phyloP scores from a whole-genome alignment of 2,797 vertebrate genomes.

The Poecilia picta region DNA sequence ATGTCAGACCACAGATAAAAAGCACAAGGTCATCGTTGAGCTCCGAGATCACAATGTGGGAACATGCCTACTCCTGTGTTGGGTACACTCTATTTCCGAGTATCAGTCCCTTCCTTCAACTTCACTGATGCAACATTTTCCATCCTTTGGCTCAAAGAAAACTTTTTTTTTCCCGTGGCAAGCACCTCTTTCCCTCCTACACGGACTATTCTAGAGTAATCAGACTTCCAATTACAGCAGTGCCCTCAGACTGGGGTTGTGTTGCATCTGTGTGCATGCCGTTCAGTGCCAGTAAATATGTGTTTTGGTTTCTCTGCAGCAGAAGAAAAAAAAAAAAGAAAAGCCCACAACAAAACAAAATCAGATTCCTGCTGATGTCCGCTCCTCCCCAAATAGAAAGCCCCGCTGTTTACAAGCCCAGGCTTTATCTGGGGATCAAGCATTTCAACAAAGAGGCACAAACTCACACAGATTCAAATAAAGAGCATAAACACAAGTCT shows the following conservation, averaged over 20 bases:
- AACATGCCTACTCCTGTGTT: conserved; percentile 55
- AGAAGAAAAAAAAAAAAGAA: neutral
- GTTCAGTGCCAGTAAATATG: conserved; percentile 11
- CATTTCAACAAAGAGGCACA: conserved; percentile 21
- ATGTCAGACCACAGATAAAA: conserved; percentile 66
- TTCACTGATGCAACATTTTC: conserved; percentile 24
- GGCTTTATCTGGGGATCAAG: conserved; percentile 53
- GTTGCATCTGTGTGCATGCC: conserved; percentile 2
- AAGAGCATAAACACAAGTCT: neutral
- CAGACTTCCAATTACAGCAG: conserved; percentile 76
- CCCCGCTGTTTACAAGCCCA: conserved; percentile 47
- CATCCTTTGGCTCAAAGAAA: conserved; percentile 34
- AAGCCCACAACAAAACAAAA: conserved; percentile 18
- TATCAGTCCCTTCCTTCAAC: conserved; percentile 30
- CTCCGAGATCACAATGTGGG: conserved; percentile 62
- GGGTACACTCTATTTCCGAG: conserved; percentile 18
- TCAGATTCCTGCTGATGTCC: conserved; percentile 53
- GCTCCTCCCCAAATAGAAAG: conserved; percentile 36
- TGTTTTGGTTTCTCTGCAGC: conserved; percentile 11
- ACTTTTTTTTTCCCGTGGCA: conserved; percentile 31
- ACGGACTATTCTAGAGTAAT: conserved; percentile 70
- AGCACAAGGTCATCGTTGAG: conserved; percentile 73
- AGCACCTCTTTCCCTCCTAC: conserved; percentile 8
- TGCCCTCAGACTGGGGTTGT: conserved; percentile 41
- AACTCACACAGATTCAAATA: conserved; percentile 15